Conservation (phyloP, 2,888 invertebrate genomes). For the Oligia fasciuncula region DNA sequence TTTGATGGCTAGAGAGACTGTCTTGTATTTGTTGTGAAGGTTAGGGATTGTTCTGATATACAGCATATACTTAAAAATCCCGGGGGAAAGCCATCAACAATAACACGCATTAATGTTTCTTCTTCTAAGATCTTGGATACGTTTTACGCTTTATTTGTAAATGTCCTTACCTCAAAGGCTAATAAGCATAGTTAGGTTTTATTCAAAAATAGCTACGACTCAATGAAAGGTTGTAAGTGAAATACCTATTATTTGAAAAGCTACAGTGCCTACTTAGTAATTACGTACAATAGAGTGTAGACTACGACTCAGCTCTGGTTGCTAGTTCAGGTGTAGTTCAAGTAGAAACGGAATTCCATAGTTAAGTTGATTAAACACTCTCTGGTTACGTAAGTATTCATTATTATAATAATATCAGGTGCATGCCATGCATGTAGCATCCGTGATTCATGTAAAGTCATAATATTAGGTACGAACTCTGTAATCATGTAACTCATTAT, state of each 20-base stretch:
- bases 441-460: conserved; percentile 9
- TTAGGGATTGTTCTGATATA: background rate
- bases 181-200: background rate
- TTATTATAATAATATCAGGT: conserved; percentile 39
- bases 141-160: no score
- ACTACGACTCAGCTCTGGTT: background rate
- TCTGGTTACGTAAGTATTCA: conserved; percentile 2
- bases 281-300: background rate
- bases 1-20: background rate
- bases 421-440: background rate
- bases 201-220: background rate
- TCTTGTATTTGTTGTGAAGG: conserved; percentile 1
- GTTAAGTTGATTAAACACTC: background rate
- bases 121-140: background rate
- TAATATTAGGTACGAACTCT: background rate
- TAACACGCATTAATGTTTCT: no score
- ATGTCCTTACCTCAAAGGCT: background rate
- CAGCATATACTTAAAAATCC: no score
- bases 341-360: background rate
- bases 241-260: background rate
- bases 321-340: conserved; percentile 15
- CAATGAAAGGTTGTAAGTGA: background rate
- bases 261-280: background rate
- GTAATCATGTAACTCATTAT: conserved; percentile 14
- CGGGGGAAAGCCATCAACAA: no score